Percentiles rank a stretch among this genome's conserved stretches.
phyloP scores from a whole-genome alignment of 2,797 vertebrate genomes.

The Luscinia luscinia region DNA sequence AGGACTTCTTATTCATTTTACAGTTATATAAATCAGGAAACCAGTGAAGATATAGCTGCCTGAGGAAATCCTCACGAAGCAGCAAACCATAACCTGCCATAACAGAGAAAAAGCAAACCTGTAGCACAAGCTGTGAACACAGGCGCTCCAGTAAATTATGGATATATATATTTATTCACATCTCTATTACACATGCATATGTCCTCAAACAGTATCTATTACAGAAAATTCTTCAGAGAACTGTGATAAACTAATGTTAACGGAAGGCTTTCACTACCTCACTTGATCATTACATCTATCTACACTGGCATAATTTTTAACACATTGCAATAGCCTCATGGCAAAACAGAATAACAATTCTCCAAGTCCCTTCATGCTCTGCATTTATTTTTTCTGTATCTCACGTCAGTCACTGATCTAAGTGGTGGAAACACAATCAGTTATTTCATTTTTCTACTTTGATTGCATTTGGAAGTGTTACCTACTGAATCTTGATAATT shows the following conservation, averaged over 20 bases:
- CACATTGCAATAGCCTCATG: neutral
- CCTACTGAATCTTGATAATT: neutral
- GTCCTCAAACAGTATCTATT: neutral
- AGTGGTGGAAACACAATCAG: neutral
- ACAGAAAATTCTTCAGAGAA: neutral
- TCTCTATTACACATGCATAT: neutral
- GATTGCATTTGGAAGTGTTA: neutral
- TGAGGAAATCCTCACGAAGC: neutral
- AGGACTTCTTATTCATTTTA: neutral
- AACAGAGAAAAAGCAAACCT: neutral
- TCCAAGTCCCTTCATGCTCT: neutral
- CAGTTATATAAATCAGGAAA: neutral
- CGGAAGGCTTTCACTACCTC: neutral
- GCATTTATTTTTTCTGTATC: neutral
- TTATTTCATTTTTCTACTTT: neutral
- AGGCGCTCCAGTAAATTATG: neutral
- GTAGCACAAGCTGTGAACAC: neutral
- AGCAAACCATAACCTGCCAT: neutral
- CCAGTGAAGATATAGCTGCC: neutral
- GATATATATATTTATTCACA: neutral
- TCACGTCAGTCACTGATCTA: neutral
- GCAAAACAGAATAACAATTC: neutral
- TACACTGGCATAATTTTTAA: neutral
- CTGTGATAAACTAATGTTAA: neutral
- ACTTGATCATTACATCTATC: too few species aligned